These are phyloP conservation scores for Anoplius nigerrimus DNA, from an alignment of 2,888 invertebrate species.

Conservation along the genomic window DNA sequence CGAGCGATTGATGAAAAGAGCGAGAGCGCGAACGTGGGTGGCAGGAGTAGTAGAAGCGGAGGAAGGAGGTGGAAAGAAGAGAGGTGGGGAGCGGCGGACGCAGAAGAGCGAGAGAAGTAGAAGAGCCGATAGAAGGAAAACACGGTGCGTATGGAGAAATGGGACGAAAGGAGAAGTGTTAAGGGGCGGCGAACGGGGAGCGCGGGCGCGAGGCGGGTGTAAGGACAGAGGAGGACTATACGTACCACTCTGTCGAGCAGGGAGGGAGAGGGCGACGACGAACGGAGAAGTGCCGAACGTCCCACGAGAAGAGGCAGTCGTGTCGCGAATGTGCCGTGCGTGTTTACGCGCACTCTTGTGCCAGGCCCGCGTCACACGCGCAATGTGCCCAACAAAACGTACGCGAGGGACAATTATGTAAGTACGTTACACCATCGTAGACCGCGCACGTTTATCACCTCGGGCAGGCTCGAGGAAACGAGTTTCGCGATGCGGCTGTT, in stretches of 20 bases:
- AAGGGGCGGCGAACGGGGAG: conserved; percentile 11
- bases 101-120: background rate
- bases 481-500: background rate
- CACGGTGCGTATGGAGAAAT: too few species aligned
- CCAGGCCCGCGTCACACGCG: conserved; percentile 33
- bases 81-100: background rate
- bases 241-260: background rate
- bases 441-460: background rate
- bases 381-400: conserved; percentile 41
- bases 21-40: conserved; percentile 23
- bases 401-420: conserved; percentile 54
- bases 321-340: too few species aligned
- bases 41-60: conserved; percentile 13
- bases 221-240: too few species aligned
- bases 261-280: conserved; percentile 27
- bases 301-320: conserved; percentile 20
- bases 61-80: conserved; percentile 8
- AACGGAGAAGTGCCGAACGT: conserved; percentile 29
- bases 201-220: conserved; percentile 9
- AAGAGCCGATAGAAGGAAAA: conserved; percentile 17
- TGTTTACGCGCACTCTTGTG: conserved; percentile 32
- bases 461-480: too few species aligned
- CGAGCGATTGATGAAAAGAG: conserved; percentile 19
- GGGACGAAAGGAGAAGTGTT: conserved; percentile 1
- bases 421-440: conserved; percentile 54